Evolutionary conservation across 2,797 vertebrate genomes (phyloP).

Genomic region (Lagodon rhomboides): DNA sequence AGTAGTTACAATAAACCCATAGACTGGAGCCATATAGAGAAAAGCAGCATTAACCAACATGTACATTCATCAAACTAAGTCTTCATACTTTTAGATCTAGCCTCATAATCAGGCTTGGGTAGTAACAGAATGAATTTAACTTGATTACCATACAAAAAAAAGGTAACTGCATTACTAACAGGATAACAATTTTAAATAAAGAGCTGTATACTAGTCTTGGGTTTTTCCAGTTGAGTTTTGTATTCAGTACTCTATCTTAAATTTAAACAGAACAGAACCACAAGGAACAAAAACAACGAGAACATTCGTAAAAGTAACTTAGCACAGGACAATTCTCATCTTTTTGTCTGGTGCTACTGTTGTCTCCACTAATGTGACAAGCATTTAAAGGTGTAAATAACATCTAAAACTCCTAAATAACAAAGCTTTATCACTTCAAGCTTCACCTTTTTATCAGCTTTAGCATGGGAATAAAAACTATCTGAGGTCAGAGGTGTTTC

Average conservation of each 20-base stretch:
- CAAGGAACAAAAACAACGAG: background rate
- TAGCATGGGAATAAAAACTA: background rate
- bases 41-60: background rate
- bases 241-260: background rate
- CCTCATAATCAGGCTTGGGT: no score
- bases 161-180: no score
- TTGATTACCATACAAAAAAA: no score
- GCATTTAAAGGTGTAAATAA: background rate
- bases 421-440: background rate
- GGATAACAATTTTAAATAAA: no score
- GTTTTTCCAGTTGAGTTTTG: background rate
- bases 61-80: background rate
- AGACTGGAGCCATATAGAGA: background rate
- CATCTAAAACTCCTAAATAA: background rate
- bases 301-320: background rate
- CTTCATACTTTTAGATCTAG: no score
- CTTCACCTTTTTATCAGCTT: no score
- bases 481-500: background rate
- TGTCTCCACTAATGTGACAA: background rate
- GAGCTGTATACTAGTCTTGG: background rate
- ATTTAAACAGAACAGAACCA: background rate
- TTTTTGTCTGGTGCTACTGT: background rate
- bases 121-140: no score
- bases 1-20: background rate
- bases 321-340: background rate